Evolutionary conservation across 2,797 vertebrate genomes (phyloP), one percentile per base, ranked within the genome.

Genomic region (Dicrostonyx torquatus): DNA sequence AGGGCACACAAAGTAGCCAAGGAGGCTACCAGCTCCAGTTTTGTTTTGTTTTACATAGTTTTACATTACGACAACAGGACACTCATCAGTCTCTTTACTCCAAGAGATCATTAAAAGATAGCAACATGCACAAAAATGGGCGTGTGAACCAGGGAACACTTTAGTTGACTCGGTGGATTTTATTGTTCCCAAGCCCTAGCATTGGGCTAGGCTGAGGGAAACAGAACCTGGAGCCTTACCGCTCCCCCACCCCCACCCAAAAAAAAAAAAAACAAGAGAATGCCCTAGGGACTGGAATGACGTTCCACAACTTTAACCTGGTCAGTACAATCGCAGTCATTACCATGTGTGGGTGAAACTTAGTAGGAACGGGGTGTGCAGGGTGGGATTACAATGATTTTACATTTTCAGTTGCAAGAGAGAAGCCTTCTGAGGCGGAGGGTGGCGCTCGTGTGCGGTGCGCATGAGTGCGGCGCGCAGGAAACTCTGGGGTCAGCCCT

Each of bases 321-420:
- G 53, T 58, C 53, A 66, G 14, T 34, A 18, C 3, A 5, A 20
- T 12, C 55, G 20, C 55, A 58, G 55, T 58, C 24, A n/a, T 45
- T 72, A 8, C 77, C 78, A 64, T 4, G 0, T 0, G 0, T 24
- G 3, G 22, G 26, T 78, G 34, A 83, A 58, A 58, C 62, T 72
- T 6, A 40, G 20, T 55, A 22, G 85, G 20, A 77, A 53, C 9
- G 15, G 43, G 31, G 10, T 43, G 13, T 58, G n/a, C 55, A 58
- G 15, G 37, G 37, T 43, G 12, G 64, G 24, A 4, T 5, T 12
- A 82, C 77, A 48, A 76, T 18, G 68, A 53, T 7, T 40, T 79
- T 37, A 7, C n/a, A 40, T 89, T 88, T 91, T 24, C 40, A 79
- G 14, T 90, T 88, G 53, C 7, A 68, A 68, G 66, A 94, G 34